Base-by-base conservation (phyloP, 1,140 invertebrate species). In the Pogonomyrmex californicus region DNA sequence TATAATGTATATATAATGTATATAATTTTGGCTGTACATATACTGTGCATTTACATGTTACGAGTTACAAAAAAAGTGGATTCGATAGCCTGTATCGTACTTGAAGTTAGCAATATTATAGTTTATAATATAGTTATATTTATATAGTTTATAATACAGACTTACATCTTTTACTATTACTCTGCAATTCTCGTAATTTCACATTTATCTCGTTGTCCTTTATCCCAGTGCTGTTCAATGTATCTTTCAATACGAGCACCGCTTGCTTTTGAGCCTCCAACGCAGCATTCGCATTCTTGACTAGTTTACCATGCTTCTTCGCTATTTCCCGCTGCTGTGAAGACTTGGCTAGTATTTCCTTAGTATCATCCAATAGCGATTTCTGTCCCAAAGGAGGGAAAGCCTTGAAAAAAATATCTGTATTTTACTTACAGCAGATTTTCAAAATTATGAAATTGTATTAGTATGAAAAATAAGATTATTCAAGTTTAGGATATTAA, bases 141-240 rank as follows among this genome's bases (percentile, higher is more conserved):
- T 12, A 1, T 49, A 33, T 38, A 12, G 0, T 17, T 58, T 9
- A 23, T 17, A 10, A 73, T n/a, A 30, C 9, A 79, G 1, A 91
- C 87, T 92, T 88, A 92, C 94, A 63, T 10, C 90, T 92, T 77
- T 92, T 92, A 47, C 92, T 94, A 9, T 92, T 92, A 10, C 85
- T 91, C 36, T 95, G 92, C 62, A 96, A 89, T 76, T 95, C 94
- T 7, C 93, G 91, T n/a, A 96, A 88, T 87, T 95, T 95, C 4
- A 95, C 85, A 68, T 95, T 94, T 51, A 96, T 95, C 54, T 95
- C 93, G 87, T 97, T 96, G 51, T 96, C 96, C 7, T 94, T 96
- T 23, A 95, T 94, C 0, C 95, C 96, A 0, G 96, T 96, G 47
- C 90, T 94, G 30, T 96, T 96, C 4, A 97, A 92, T 4, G 95